phyloP scores from a whole-genome alignment of 2,888 invertebrate genomes.

The Oscheius sp. region DNA sequence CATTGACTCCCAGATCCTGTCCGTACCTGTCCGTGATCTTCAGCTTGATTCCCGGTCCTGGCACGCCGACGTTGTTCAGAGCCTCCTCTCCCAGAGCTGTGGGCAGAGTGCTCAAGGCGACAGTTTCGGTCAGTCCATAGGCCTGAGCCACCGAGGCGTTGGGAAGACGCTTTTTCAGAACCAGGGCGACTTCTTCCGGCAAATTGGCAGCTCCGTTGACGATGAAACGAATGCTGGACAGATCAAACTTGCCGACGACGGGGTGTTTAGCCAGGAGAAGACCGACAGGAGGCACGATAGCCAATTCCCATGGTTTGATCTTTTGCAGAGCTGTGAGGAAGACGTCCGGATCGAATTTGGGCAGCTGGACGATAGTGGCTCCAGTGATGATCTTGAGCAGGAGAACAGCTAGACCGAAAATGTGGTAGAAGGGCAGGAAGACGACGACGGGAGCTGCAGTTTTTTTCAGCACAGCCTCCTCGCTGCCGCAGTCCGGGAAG shows the following conservation, averaged over 20 bases:
- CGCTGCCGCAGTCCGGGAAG: not conserved
- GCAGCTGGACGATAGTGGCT: not conserved
- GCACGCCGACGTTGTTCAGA: not conserved
- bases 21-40: conserved; percentile 18
- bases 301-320: conserved; percentile 15
- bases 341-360: conserved; percentile 28
- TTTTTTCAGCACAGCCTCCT: not conserved
- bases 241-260: conserved; percentile 23
- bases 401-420: conserved; percentile 17
- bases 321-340: conserved; percentile 9
- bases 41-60: conserved; percentile 3
- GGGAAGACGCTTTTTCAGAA: conserved; percentile 7
- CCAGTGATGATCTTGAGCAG: not conserved
- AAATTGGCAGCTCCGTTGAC: conserved; percentile 27
- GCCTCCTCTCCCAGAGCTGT: not conserved
- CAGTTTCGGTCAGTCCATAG: conserved; percentile 26
- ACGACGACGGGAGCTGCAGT: not conserved
- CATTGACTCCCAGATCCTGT: conserved; percentile 11
- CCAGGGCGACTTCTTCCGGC: conserved; percentile 18
- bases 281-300: conserved; percentile 17
- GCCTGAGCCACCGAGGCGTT: not conserved
- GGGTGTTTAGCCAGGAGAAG: conserved; percentile 29
- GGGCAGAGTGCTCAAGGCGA: conserved; percentile 4
- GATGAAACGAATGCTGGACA: conserved; percentile 14
- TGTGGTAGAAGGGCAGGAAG: conserved; percentile 29